Percentiles rank a stretch among this genome's conserved stretches.
phyloP scores from a whole-genome alignment of 1,140 invertebrate genomes.

The Coenobita brevimanus region DNA sequence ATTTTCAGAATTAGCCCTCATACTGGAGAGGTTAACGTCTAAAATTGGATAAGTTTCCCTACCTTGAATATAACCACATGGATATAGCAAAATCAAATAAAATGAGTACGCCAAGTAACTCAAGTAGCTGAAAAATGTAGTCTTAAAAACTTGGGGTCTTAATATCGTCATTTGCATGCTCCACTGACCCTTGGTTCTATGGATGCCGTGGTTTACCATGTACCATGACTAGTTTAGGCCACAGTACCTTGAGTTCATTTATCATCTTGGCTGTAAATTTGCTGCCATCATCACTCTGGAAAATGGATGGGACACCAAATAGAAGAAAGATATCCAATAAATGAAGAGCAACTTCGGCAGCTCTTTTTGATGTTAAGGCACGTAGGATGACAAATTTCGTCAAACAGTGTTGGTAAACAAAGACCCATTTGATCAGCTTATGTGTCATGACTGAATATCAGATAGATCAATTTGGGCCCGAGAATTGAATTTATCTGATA shows the following conservation, averaged over 20 bases:
- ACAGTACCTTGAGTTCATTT: not conserved
- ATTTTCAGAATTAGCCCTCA: too few species aligned
- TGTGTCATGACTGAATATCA: too few species aligned
- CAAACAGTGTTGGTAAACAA: not conserved
- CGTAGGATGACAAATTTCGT: not conserved
- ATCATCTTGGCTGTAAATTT: constrained; percentile 2
- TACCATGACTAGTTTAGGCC: constrained; percentile 4
- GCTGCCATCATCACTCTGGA: not conserved
- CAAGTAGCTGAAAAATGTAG: too few species aligned
- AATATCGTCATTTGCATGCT: not conserved
- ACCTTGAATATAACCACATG: too few species aligned
- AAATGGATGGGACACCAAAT: not conserved
- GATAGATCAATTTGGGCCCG: constrained; percentile 11
- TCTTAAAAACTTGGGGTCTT: too few species aligned
- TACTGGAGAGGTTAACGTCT: too few species aligned
- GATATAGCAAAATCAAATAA: too few species aligned
- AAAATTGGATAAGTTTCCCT: too few species aligned
- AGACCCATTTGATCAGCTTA: not conserved
- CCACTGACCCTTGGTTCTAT: not conserved
- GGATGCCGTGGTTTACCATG: constrained; percentile 24
- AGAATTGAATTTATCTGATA: constrained; percentile 23
- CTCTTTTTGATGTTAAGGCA: not conserved
- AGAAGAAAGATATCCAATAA: too few species aligned
- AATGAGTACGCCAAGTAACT: too few species aligned
- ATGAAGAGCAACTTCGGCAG: constrained; percentile 14